Evolutionary conservation across 2,797 vertebrate species (phyloP), one percentile per base, ranked within the genome.

Genomic region (Decapterus maruadsi): DNA sequence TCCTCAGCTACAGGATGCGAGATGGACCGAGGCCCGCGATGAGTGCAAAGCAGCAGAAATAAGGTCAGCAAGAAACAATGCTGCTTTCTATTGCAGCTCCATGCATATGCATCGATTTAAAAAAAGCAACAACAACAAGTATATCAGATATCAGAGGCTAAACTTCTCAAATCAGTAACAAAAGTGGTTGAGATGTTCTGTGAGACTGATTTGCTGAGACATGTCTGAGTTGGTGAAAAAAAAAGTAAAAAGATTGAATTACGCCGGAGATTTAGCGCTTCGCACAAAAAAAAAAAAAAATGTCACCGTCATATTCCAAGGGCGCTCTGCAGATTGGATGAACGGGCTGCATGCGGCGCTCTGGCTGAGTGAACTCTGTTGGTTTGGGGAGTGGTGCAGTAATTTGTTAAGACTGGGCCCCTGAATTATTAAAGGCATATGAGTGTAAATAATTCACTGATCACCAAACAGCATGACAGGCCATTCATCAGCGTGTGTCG

Each of bases 371-470:
- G 66, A 80, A 80, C 76, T 65, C 70, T 77, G 87, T 84, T 78
- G 84, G 80, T 89, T 87, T 75, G 72, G 77, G 75, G 77, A 83
- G 79, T 59, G 2, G 81, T 81, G 89, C 90, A 83, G 89, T 96
- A 95, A 96, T 96, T 96, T 95, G 95, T 95, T 96, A 96, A 90
- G 85, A 96, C 95, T 90, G 93, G 93, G 90, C 88, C 89, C 90
- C 89, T 97, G 96, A 97, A 97, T 97, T 96, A 98, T 97, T 97
- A 96, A 97, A 95, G 76, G 73, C 92, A 94, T 95, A 94, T 94
- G 94, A 95, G 92, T 95, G 96, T 97, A 96, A 97, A 97, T 97
- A 97, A 97, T 97, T 96, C 94, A 96, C 94, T 92, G 95, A 96
- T 96, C 96, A 96, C 96, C 95, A 96, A 95, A 94, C 93, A 86